Conservation (phyloP, 2,888 invertebrate species). For the Helicoverpa assulta region DNA sequence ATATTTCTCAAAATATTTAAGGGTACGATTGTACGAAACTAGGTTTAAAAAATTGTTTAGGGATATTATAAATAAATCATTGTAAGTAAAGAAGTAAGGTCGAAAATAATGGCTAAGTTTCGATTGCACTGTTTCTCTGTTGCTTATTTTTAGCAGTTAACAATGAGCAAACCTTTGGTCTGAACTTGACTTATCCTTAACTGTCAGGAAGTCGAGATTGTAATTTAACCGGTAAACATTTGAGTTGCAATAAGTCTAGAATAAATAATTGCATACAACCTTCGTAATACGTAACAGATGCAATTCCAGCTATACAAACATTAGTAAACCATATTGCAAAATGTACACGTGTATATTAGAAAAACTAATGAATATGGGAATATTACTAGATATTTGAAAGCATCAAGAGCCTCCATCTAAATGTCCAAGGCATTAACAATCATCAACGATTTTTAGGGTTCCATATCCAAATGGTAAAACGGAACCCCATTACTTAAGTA, state of each 20-base stretch:
- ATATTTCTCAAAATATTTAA: no score
- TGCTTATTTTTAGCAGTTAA: no score
- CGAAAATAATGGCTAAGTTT: no score
- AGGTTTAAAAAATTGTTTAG: no score
- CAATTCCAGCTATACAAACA: constrained; percentile 12
- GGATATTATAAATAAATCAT: no score
- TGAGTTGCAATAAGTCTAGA: background rate
- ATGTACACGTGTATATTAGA: no score
- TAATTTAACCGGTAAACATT: constrained; percentile 14
- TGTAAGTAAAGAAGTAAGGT: no score
- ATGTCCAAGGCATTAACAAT: constrained; percentile 7
- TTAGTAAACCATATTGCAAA: constrained; percentile 3
- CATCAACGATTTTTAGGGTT: background rate
- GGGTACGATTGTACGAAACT: no score
- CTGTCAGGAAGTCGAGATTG: constrained; percentile 13
- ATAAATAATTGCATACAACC: constrained; percentile 38
- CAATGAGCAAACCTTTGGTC: no score
- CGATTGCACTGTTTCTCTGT: no score
- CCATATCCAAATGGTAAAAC: no score
- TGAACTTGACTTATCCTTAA: background rate
- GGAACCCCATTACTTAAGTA: no score
- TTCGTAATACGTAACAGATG: constrained; percentile 9
- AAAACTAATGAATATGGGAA: background rate
- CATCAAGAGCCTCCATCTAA: constrained; percentile 4
- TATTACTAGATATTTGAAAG: background rate